A percentile compares a stretch with the other conserved stretches of the same genome.
Evolutionary conservation across 2,797 vertebrate species (phyloP).

Genomic region (Scleropages formosus): DNA sequence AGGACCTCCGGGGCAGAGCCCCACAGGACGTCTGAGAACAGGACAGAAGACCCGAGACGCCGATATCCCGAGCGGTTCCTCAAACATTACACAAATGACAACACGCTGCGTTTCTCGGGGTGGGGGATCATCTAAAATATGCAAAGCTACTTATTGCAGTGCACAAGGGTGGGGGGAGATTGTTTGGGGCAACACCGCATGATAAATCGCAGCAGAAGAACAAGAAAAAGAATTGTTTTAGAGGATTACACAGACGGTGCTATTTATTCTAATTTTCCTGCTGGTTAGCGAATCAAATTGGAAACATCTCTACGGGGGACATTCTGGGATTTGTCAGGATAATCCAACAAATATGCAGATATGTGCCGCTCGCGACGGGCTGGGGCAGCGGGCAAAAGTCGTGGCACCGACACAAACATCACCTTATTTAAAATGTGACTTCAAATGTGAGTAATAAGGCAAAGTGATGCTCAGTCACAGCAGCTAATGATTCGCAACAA

Average conservation of each 20-base stretch:
- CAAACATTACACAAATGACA: constrained; percentile 55
- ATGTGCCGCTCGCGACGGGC: constrained; percentile 34
- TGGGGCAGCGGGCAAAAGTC: constrained; percentile 25
- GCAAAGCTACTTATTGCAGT: constrained; percentile 57
- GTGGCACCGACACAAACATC: neutral
- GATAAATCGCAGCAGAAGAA: constrained; percentile 46
- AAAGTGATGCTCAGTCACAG: too few species aligned
- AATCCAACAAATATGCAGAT: constrained; percentile 57
- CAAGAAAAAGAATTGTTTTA: constrained; percentile 35
- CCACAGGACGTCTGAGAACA: constrained; percentile 22
- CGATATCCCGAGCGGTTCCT: constrained; percentile 32
- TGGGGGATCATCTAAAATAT: constrained; percentile 43
- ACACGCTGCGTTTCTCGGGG: constrained; percentile 24
- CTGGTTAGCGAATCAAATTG: constrained; percentile 44
- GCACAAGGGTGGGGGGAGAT: constrained; percentile 30
- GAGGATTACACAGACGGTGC: constrained; percentile 46
- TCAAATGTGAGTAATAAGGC: too few species aligned
- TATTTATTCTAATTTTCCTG: constrained; percentile 47
- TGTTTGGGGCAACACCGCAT: constrained; percentile 42
- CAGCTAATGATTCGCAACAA: too few species aligned
- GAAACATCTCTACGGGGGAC: constrained; percentile 43
- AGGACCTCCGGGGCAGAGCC: too few species aligned
- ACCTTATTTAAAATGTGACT: too few species aligned
- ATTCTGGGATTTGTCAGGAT: constrained; percentile 52
- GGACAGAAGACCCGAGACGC: constrained; percentile 37